Base-by-base conservation (phyloP, 2,113 vertebrate species). In the Rhynchopsitta pachyrhyncha region DNA sequence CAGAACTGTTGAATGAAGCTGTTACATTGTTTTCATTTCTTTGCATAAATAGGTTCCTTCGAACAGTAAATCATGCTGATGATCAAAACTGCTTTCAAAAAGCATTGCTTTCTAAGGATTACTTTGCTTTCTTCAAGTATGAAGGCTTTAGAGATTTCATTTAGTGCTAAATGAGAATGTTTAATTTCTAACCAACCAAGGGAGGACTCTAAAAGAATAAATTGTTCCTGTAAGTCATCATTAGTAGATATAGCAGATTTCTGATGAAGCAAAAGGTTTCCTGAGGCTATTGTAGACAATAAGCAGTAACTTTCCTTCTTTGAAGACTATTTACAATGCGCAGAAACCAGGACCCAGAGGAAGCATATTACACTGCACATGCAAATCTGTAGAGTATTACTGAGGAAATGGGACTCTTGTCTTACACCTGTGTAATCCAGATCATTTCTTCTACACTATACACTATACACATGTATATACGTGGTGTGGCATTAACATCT, bases 51-150 rank as follows among this genome's bases (percentile, higher is more conserved):
- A 8, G 7, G n/a, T n/a, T 85, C 37, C 42, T 96, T 92, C 79
- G 85, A 94, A 90, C 42, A 83, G 76, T 29, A 95, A 83, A 92
- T 96, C 91, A 74, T 55, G 82, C 86, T 83, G 74, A 87, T 91
- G 85, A 96, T 92, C 66, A 91, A 88, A 90, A 85, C 73, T 86
- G 76, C 63, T 87, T 96, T 96, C 60, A 92, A 66, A 83, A 86
- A 23, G 17, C 49, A 23, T 47, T 91, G 49, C 90, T 95, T 92
- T 97, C 93, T 92, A 95, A 96, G 85, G 88, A 96, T 93, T 91
- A 90, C 52, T 88, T 86, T 71, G n/a, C 76, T 82, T 88, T 49
- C 86, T 92, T 81, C 86, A 82, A 82, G 57, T 47, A 44, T 78
- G 88, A 89, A 93, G 35, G 59, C 31, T 95, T 94, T 85, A 95